These are phyloP conservation scores for Chalcis sispes DNA, from an alignment of 2,888 invertebrate genomes.

Conservation along the genomic window DNA sequence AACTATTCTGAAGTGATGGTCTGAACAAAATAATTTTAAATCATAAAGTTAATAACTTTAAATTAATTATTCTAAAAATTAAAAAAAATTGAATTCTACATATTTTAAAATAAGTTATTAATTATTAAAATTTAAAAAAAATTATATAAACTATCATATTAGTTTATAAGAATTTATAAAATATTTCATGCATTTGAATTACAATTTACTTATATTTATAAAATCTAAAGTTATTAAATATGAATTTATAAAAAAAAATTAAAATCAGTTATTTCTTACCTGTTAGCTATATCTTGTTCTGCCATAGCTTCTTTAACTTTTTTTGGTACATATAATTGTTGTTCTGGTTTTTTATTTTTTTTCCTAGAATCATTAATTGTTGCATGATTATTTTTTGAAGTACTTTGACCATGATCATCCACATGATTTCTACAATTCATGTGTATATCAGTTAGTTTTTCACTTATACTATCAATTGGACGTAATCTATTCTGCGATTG, in stretches of 20 bases:
- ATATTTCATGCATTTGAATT: not conserved
- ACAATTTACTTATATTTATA: not conserved
- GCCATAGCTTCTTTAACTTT: constrained; percentile 75
- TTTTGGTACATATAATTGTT: constrained; percentile 78
- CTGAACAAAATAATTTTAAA: constrained; percentile 54
- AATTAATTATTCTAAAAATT: not conserved
- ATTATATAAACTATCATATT: not conserved
- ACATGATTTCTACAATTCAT: constrained; percentile 66
- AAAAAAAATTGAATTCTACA: not conserved
- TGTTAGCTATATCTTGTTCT: constrained; percentile 71
- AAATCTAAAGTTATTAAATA: constrained; percentile 11
- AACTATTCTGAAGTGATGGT: constrained; percentile 62
- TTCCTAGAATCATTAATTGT: constrained; percentile 66
- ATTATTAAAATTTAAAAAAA: not conserved
- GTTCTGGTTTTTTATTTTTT: constrained; percentile 79
- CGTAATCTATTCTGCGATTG: constrained; percentile 61
- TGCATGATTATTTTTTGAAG: constrained; percentile 64
- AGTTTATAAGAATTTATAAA: not conserved
- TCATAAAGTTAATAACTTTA: not conserved
- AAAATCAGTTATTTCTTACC: constrained; percentile 61
- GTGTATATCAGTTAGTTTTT: constrained; percentile 68
- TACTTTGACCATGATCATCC: constrained; percentile 62
- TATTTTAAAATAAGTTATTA: not conserved
- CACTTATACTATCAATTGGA: constrained; percentile 66
- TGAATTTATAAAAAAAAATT: constrained; percentile 15